These are phyloP conservation scores for Desoria tigrina DNA, from an alignment of 2,888 invertebrate genomes.

Conservation along the genomic window DNA sequence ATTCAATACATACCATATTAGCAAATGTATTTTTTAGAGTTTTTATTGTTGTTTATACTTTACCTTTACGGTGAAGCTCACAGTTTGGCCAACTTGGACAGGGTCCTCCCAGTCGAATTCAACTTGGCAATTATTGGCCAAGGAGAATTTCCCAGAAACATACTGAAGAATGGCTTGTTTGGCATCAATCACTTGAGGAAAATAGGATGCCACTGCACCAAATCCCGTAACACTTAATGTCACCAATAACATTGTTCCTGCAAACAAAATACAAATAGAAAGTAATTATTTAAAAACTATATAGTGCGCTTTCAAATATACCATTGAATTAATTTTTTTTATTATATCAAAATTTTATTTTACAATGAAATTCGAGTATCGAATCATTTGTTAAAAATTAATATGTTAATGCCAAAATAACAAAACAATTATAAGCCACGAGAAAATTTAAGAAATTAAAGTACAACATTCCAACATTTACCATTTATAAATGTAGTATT, in stretches of 20 bases:
- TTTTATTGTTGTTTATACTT: slow-evolving; percentile 42
- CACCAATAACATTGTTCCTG: slow-evolving; percentile 85
- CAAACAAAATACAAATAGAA: slow-evolving; percentile 32
- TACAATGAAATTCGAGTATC: no score
- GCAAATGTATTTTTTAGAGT: neutral
- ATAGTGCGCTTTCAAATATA: slow-evolving; percentile 9
- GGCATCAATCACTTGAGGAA: slow-evolving; percentile 85
- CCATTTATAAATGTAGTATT: no score
- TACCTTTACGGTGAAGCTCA: slow-evolving; percentile 80
- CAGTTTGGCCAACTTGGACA: slow-evolving; percentile 82
- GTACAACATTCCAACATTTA: no score
- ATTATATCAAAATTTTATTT: no score
- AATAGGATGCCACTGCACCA: slow-evolving; percentile 87
- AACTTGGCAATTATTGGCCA: slow-evolving; percentile 82
- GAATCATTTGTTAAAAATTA: no score
- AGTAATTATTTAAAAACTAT: neutral
- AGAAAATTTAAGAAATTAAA: no score
- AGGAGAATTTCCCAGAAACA: slow-evolving; percentile 86
- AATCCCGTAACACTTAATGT: slow-evolving; percentile 85
- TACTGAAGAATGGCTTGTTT: slow-evolving; percentile 86
- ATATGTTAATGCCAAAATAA: no score
- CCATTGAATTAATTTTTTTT: slow-evolving; percentile 9
- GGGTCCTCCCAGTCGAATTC: slow-evolving; percentile 91
- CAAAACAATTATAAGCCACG: no score
- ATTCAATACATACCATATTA: slow-evolving; percentile 16